Evolutionary conservation across 1,140 invertebrate species (phyloP).

Genomic region (Trissolcus basalis): DNA sequence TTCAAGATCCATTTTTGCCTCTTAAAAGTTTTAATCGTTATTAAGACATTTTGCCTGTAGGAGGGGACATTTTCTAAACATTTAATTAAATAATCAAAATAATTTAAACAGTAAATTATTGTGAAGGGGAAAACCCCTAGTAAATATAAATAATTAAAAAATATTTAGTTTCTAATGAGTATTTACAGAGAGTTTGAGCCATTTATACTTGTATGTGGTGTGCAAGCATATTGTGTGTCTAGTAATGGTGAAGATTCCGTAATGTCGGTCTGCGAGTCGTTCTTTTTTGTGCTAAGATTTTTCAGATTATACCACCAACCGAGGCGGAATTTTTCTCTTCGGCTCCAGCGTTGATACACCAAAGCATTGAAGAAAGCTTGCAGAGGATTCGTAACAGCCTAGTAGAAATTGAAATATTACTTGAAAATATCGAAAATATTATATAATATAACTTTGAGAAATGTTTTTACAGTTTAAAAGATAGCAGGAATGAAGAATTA

Average conservation of each 20-base stretch:
- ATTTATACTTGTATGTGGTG: conserved; percentile 71
- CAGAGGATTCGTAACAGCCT: conserved; percentile 88
- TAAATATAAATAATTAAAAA: conserved; percentile 1
- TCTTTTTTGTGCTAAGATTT: conserved; percentile 50
- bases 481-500: too few relatives aligned
- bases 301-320: conserved; percentile 68
- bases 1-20: too few relatives aligned
- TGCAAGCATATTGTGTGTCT: conserved; percentile 55
- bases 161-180: neutral
- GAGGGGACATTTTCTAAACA: too few relatives aligned
- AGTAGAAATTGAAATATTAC: neutral
- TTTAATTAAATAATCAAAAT: too few relatives aligned
- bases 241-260: conserved; percentile 70
- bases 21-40: too few relatives aligned
- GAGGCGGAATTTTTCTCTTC: conserved; percentile 67
- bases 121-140: too few relatives aligned
- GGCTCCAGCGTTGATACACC: conserved; percentile 84
- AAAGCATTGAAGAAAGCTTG: conserved; percentile 88
- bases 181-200: conserved; percentile 70
- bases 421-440: too few relatives aligned
- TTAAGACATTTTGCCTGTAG: too few relatives aligned
- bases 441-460: too few relatives aligned
- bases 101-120: too few relatives aligned
- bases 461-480: too few relatives aligned
- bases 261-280: conserved; percentile 47